A percentile compares a stretch with the other conserved stretches of the same genome.
These are phyloP conservation scores for Acrocephalus scirpaceus DNA, from an alignment of 2,797 vertebrate genomes.

Conservation along the genomic window DNA sequence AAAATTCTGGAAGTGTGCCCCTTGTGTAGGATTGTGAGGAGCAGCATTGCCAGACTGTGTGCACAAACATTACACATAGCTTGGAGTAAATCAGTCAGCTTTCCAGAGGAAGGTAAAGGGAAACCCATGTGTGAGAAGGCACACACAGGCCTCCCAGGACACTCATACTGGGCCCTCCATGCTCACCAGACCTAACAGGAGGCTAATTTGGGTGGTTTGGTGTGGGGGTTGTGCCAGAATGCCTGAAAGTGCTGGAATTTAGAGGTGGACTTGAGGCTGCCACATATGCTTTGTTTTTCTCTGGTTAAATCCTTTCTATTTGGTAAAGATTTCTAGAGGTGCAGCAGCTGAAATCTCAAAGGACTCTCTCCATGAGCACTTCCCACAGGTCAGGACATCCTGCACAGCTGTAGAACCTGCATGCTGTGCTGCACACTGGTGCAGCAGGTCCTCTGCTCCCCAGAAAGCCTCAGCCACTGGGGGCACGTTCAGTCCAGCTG, in stretches of 20 bases:
- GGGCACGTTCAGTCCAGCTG: fast-evolving
- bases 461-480: background rate
- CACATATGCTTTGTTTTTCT: background rate
- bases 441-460: background rate
- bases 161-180: background rate
- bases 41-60: background rate
- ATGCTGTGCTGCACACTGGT: fast-evolving
- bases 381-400: background rate
- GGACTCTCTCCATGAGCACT: background rate
- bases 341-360: fast-evolving
- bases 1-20: background rate
- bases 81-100: background rate
- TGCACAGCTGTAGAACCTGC: fast-evolving
- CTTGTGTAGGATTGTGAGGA: background rate
- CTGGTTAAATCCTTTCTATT: background rate
- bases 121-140: background rate
- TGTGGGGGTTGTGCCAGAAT: background rate
- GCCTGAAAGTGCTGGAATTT: background rate
- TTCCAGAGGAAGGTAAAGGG: background rate
- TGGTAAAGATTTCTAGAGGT: background rate
- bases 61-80: background rate
- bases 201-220: background rate
- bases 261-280: background rate
- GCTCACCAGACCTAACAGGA: background rate
- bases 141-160: background rate